Conservation (phyloP, 2,888 invertebrate species). For the Dastarcus helophoroides region DNA sequence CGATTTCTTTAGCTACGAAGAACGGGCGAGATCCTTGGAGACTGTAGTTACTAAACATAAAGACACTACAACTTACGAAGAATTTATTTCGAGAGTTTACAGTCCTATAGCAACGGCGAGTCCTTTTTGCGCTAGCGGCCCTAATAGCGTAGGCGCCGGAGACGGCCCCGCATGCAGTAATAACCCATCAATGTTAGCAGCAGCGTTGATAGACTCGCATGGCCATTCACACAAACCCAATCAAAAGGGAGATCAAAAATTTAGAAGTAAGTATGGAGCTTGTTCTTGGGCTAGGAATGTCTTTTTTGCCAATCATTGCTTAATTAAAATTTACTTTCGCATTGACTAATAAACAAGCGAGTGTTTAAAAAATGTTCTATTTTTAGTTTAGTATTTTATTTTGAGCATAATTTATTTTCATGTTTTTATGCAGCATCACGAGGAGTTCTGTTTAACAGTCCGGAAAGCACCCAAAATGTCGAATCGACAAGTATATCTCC, state of each 20-base stretch:
- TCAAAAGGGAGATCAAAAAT: conserved; percentile 28
- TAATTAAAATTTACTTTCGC: too few relatives aligned
- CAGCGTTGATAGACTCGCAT: conserved; percentile 43
- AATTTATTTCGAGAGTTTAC: conserved; percentile 64
- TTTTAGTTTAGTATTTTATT: conserved; percentile 2
- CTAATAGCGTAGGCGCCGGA: conserved; percentile 20
- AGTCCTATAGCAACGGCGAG: conserved; percentile 51
- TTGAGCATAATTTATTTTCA: conserved; percentile 17
- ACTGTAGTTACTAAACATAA: conserved; percentile 78
- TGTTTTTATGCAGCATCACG: conserved; percentile 26
- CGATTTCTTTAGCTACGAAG: conserved; percentile 63
- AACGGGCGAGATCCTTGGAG: conserved; percentile 74
- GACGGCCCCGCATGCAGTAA: conserved; percentile 28
- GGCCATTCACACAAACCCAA: conserved; percentile 31
- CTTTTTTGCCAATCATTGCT: too few relatives aligned
- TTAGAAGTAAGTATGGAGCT: conserved; percentile 31
- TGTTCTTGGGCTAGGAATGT: too few relatives aligned
- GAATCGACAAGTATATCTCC: conserved; percentile 48
- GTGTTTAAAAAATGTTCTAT: too few relatives aligned
- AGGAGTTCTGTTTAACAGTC: conserved; percentile 34
- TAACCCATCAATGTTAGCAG: conserved; percentile 44
- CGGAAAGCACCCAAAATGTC: conserved; percentile 30
- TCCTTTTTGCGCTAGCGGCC: conserved; percentile 32
- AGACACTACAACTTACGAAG: conserved; percentile 81
- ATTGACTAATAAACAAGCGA: too few relatives aligned